Conservation (phyloP, 1,140 invertebrate genomes). For the Magallana angulata region DNA sequence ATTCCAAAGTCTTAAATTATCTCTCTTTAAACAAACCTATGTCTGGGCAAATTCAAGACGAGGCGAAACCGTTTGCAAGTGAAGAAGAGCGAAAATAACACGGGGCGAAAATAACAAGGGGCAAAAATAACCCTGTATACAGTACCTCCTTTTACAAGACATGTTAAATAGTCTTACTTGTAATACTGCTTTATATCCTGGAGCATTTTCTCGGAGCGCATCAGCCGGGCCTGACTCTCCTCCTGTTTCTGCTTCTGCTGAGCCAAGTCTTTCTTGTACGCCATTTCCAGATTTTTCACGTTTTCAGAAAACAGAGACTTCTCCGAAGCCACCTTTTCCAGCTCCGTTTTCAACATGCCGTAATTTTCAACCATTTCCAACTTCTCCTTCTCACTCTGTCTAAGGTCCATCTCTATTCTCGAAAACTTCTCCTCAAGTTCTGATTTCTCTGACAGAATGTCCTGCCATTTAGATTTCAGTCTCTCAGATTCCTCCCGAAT, state of each 20-base stretch:
- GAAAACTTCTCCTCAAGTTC: neutral
- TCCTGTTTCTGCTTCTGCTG: constrained; percentile 58
- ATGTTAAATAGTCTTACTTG: neutral
- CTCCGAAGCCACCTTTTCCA: constrained; percentile 41
- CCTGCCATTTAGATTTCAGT: constrained; percentile 32
- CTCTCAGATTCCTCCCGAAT: constrained; percentile 12
- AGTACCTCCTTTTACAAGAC: too few relatives aligned
- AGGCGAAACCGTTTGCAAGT: too few relatives aligned
- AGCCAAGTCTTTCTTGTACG: constrained; percentile 56
- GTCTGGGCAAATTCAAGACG: too few relatives aligned
- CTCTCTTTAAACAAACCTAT: too few relatives aligned
- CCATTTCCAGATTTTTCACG: constrained; percentile 52
- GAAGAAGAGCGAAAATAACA: too few relatives aligned
- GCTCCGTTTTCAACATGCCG: constrained; percentile 40
- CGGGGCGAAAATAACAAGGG: too few relatives aligned
- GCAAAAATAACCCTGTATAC: too few relatives aligned
- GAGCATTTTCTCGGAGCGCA: constrained; percentile 53
- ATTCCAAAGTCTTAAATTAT: too few relatives aligned
- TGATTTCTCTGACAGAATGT: constrained; percentile 44
- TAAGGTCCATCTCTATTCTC: neutral
- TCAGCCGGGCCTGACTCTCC: constrained; percentile 46
- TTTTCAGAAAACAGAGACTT: constrained; percentile 48
- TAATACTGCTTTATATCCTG: constrained; percentile 54
- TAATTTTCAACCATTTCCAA: constrained; percentile 32
- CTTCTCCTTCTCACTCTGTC: constrained; percentile 25